Evolutionary conservation across 2,113 vertebrate species (phyloP).

Genomic region (Tragelaphus buxtoni): DNA sequence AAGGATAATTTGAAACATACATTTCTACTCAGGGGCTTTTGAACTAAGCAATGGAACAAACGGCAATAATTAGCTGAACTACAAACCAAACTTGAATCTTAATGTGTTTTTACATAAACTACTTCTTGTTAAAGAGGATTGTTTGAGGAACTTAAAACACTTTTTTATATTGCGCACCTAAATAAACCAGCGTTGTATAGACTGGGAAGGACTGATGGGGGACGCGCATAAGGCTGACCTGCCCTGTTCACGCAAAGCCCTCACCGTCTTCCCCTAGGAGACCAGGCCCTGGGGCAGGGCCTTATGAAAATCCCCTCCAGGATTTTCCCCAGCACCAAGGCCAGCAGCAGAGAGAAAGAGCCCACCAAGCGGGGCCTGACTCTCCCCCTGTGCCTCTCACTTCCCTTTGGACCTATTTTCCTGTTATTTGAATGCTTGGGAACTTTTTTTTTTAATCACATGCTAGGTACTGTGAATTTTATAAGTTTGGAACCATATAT

Average conservation of each 20-base stretch:
- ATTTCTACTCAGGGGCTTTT: constrained; percentile 67
- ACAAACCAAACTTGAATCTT: constrained; percentile 23
- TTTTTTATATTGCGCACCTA: neutral
- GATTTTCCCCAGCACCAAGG: neutral
- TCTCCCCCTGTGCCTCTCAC: neutral
- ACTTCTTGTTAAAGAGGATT: neutral
- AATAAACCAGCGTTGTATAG: neutral
- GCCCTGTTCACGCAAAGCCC: fast-evolving
- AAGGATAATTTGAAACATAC: constrained; percentile 54
- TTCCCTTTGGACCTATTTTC: neutral
- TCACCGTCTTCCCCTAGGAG: neutral
- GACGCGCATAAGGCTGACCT: fast-evolving
- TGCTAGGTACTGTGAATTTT: neutral
- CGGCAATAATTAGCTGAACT: constrained; percentile 62
- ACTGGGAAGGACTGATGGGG: fast-evolving
- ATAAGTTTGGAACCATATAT: neutral
- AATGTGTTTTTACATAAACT: constrained; percentile 38
- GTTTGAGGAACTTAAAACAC: neutral
- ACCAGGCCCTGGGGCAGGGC: neutral
- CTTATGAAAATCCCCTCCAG: fast-evolving
- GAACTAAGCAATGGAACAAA: constrained; percentile 66
- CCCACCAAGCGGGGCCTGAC: neutral
- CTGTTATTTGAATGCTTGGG: neutral
- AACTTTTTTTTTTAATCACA: neutral
- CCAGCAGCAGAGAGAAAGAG: too few species aligned